These are phyloP conservation scores for Brenthis hecate DNA, from an alignment of 2,888 invertebrate species.

Conservation along the genomic window DNA sequence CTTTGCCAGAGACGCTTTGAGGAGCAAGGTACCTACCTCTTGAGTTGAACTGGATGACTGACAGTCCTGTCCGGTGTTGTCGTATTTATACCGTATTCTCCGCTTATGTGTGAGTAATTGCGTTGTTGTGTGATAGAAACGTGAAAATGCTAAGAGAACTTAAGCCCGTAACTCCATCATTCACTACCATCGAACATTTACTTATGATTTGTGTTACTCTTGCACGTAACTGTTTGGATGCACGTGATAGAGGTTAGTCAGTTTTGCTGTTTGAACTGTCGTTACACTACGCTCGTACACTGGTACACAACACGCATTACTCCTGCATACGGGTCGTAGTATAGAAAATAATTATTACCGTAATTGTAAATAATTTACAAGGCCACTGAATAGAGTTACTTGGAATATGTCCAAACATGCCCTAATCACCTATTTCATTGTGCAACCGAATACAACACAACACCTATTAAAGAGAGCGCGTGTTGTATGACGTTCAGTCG, in stretches of 20 bases:
- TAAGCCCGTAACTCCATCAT: constrained; percentile 42
- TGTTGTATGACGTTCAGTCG: constrained; percentile 43
- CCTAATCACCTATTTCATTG: constrained; percentile 48
- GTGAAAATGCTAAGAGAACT: constrained; percentile 45
- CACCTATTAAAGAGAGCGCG: constrained; percentile 11
- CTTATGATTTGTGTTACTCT: constrained; percentile 44
- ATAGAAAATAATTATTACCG: constrained; percentile 59
- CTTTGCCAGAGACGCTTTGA: constrained; percentile 90
- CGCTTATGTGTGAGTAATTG: constrained; percentile 82
- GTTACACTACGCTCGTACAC: constrained; percentile 43
- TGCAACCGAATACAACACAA: constrained; percentile 38
- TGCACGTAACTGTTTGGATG: constrained; percentile 48
- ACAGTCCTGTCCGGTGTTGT: constrained; percentile 69
- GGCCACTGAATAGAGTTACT: constrained; percentile 82
- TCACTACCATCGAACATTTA: constrained; percentile 47
- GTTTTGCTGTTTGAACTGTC: constrained; percentile 42
- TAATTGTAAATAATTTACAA: constrained; percentile 66
- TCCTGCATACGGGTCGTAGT: constrained; percentile 77
- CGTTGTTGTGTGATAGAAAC: constrained; percentile 74
- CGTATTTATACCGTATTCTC: constrained; percentile 66
- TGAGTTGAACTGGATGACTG: constrained; percentile 63
- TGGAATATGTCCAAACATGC: constrained; percentile 58
- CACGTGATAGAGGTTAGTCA: constrained; percentile 48
- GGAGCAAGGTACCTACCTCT: constrained; percentile 88
- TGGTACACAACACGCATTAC: constrained; percentile 79